Conservation (phyloP, 2,888 invertebrate genomes). For the Esperia sulphurella region DNA sequence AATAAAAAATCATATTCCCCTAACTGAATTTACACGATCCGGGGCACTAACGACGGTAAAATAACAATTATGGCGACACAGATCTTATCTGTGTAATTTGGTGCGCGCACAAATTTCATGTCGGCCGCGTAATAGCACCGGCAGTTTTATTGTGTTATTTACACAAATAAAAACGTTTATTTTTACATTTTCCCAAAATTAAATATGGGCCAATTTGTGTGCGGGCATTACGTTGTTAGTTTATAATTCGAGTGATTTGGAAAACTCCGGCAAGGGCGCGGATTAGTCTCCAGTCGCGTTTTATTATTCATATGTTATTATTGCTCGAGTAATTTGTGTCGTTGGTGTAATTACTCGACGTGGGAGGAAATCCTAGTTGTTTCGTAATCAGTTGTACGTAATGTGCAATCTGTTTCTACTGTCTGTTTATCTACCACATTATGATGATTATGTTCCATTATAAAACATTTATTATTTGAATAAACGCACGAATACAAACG, state of each 20-base stretch:
- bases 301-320: conserved; percentile 42
- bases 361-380: conserved; percentile 67
- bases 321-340: conserved; percentile 62
- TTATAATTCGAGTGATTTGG: conserved; percentile 54
- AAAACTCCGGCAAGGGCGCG: conserved; percentile 27
- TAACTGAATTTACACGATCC: conserved; percentile 76
- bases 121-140: conserved; percentile 55
- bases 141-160: conserved; percentile 78
- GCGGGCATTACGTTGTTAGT: conserved; percentile 62
- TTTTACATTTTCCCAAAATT: conserved; percentile 79
- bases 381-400: conserved; percentile 57
- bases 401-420: conserved; percentile 53
- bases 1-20: conserved; percentile 58
- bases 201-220: conserved; percentile 73
- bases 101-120: conserved; percentile 61
- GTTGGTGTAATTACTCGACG: conserved; percentile 52
- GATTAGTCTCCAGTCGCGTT: conserved; percentile 6
- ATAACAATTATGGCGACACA: conserved; percentile 73
- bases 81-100: conserved; percentile 73
- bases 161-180: conserved; percentile 80
- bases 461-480: conserved; percentile 60
- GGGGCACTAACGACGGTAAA: conserved; percentile 70
- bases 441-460: conserved; percentile 68
- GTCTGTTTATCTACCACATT: conserved; percentile 58
- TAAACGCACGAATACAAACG: conserved; percentile 14